Percentiles rank a stretch among this genome's conserved stretches.
Conservation (phyloP, 2,888 invertebrate genomes). For the Amphimallon solstitiale region DNA sequence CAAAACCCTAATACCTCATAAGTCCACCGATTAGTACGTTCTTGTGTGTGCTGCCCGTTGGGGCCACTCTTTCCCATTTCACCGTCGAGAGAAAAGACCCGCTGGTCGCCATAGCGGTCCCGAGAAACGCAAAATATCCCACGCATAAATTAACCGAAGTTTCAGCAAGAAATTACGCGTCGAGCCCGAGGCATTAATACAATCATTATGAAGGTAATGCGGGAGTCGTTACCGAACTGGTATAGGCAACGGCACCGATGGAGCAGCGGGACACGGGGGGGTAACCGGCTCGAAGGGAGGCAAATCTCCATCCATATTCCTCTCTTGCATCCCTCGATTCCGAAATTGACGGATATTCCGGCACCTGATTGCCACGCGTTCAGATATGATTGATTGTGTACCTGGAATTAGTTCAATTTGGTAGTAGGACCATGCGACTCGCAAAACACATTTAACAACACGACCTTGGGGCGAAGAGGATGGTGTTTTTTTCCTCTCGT, state of each 20-base stretch:
- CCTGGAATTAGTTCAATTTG: constrained; percentile 56
- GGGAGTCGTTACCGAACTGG: constrained; percentile 47
- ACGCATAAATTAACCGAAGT: constrained; percentile 62
- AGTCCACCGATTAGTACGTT: constrained; percentile 36
- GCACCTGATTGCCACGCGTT: constrained; percentile 56
- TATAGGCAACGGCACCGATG: constrained; percentile 38
- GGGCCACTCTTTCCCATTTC: constrained; percentile 39
- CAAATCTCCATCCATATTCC: background rate
- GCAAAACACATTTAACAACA: constrained; percentile 27
- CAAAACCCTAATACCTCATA: constrained; percentile 20
- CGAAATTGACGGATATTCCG: constrained; percentile 54
- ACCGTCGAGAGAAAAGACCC: constrained; percentile 46
- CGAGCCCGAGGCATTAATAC: constrained; percentile 59
- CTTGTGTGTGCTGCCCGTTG: constrained; percentile 40
- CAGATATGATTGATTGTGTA: constrained; percentile 58
- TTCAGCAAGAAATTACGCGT: constrained; percentile 61
- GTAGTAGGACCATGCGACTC: constrained; percentile 31
- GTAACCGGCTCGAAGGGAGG: background rate
- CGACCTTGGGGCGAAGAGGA: constrained; percentile 27
- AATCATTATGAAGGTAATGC: constrained; percentile 58
- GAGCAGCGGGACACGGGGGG: background rate
- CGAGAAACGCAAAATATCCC: constrained; percentile 60
- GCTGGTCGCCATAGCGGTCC: constrained; percentile 47
- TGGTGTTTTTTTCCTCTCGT: constrained; percentile 11
- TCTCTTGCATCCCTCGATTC: constrained; percentile 42